Conservation (phyloP, 2,797 vertebrate genomes). For the Nasua narica region DNA sequence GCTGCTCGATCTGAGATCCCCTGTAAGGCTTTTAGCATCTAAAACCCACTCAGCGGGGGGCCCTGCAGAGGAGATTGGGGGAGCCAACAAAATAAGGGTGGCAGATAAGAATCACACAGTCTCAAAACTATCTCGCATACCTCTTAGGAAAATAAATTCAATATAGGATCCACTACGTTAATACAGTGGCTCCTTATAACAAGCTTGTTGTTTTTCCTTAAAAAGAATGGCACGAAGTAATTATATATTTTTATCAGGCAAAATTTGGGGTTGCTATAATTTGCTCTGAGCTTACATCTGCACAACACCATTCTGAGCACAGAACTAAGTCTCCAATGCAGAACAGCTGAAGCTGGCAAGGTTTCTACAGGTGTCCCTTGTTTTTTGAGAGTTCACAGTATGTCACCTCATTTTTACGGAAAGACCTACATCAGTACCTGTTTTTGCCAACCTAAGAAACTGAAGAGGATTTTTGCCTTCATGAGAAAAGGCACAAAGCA, state of each 20-base stretch:
- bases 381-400: not conserved
- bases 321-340: not conserved
- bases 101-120: not conserved
- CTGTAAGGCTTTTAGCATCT: not conserved
- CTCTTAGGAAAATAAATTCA: conserved; percentile 32
- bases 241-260: conserved; percentile 27
- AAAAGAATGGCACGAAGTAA: not conserved
- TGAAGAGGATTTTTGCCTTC: not conserved
- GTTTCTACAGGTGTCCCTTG: not conserved
- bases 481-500: not conserved
- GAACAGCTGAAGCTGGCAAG: not conserved
- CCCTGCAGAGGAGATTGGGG: not conserved
- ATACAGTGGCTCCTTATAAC: not conserved
- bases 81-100: not conserved
- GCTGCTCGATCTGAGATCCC: not conserved
- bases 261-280: not conserved
- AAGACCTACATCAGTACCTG: not conserved
- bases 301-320: not conserved
- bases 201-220: conserved; percentile 24
- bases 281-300: not conserved
- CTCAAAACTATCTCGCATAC: not conserved
- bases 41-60: not conserved
- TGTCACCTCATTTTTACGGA: not conserved
- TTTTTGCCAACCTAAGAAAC: not conserved
- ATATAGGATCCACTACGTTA: not conserved